Conservation (phyloP, 2,888 invertebrate species). For the Trachelus tabidus region DNA sequence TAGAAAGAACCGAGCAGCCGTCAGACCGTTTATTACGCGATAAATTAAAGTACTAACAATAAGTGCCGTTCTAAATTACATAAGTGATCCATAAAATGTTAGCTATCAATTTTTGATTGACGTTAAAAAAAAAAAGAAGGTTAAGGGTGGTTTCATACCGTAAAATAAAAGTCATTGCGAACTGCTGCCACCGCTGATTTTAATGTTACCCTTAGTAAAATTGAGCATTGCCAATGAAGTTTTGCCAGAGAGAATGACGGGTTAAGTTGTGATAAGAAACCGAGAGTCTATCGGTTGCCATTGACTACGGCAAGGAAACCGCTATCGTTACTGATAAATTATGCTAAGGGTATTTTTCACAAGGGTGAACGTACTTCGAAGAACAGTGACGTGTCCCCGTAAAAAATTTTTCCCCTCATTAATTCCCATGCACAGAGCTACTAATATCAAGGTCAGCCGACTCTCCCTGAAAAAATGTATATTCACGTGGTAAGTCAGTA, state of each 20-base stretch:
- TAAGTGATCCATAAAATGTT: neutral
- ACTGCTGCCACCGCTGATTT: neutral
- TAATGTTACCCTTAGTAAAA: neutral
- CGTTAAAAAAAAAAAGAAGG: neutral
- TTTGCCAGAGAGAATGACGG: neutral
- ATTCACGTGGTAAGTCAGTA: neutral
- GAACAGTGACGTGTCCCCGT: too few species aligned
- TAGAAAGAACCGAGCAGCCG: neutral
- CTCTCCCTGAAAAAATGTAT: too few species aligned
- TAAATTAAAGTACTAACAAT: neutral
- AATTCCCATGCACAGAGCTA: neutral
- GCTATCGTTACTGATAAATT: neutral
- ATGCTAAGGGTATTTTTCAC: neutral
- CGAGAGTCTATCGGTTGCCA: neutral
- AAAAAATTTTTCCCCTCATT: too few species aligned
- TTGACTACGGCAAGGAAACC: neutral
- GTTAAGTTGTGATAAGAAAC: neutral
- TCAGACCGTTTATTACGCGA: neutral
- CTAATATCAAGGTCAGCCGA: neutral
- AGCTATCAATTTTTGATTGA: neutral
- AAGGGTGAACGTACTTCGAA: neutral
- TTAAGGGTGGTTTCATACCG: neutral
- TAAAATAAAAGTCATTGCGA: neutral
- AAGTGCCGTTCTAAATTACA: neutral
- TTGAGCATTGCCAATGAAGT: neutral